A percentile compares a stretch with the other conserved stretches of the same genome.
Conservation (phyloP, 2,888 invertebrate genomes). For the Platycheirus albimanus region DNA sequence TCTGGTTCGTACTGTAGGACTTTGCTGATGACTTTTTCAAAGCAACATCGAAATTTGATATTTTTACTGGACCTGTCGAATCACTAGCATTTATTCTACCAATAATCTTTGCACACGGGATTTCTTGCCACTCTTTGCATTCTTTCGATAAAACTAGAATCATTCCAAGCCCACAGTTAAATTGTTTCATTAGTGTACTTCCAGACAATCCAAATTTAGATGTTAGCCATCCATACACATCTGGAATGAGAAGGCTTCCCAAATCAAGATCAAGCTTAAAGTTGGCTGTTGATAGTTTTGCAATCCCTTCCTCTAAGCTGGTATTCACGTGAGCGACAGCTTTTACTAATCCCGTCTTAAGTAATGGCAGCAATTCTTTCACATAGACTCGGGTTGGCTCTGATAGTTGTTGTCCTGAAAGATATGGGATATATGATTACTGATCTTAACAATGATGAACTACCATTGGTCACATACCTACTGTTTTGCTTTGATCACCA, state of each 20-base stretch:
- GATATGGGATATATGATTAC: no score
- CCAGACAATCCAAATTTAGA: slow-evolving; percentile 89
- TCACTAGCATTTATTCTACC: slow-evolving; percentile 81
- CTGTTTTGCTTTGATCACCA: slow-evolving; percentile 84
- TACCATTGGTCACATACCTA: slow-evolving; percentile 83
- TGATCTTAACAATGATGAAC: not conserved
- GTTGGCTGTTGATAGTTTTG: slow-evolving; percentile 89
- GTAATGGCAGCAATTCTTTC: slow-evolving; percentile 87
- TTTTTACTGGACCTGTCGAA: slow-evolving; percentile 80
- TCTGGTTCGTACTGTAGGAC: slow-evolving; percentile 76
- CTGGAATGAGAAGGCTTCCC: slow-evolving; percentile 87
- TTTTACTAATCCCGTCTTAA: slow-evolving; percentile 88
- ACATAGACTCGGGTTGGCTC: slow-evolving; percentile 95
- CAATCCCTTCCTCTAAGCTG: slow-evolving; percentile 94
- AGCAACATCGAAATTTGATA: slow-evolving; percentile 88
- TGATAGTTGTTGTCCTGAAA: slow-evolving; percentile 89
- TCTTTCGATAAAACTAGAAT: slow-evolving; percentile 88
- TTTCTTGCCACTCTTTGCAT: slow-evolving; percentile 83
- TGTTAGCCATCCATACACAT: slow-evolving; percentile 95
- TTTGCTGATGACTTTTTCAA: slow-evolving; percentile 83
- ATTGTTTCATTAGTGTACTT: slow-evolving; percentile 92
- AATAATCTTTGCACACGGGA: slow-evolving; percentile 83
- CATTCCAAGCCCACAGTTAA: slow-evolving; percentile 98
- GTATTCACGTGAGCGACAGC: slow-evolving; percentile 97
- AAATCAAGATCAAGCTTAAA: slow-evolving; percentile 89